Base-by-base conservation (phyloP, 2,797 vertebrate species). In the Sylvilagus floridanus region DNA sequence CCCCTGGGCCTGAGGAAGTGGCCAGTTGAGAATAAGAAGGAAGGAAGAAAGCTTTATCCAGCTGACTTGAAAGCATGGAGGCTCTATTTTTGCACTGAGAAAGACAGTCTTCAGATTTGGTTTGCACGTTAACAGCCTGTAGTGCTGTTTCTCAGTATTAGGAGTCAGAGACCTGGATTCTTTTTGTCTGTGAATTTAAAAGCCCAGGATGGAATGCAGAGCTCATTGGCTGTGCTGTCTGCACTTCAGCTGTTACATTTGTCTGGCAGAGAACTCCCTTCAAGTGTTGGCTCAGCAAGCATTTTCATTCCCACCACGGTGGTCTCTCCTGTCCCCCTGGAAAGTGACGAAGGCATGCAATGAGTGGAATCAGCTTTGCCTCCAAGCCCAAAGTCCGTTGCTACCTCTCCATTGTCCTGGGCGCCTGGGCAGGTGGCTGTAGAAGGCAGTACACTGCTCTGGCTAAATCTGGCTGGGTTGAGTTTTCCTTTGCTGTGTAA, bases 151-250 rank as follows among this genome's bases (percentile, higher is more conserved):
- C 71, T 89, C 63, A 16, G 1, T 60, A 35, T 47, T 68, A 35
- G 22, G 26, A 57, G 14, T 57, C 47, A 81, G 10, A 30, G 28
- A 86, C 30, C 68, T 79, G 10, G 77, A 28, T 50, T 42, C 32
- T 83, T 16, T 63, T 84, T 81, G 79, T 37, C 30, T 54, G 19
- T 69, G 52, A 62, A 54, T 84, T 86, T n/a, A 84, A 88, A 94
- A 19, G 22, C 17, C 72, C 5, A 24, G 69, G 35, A n/a, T 32
- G 52, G 65, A 88, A 69, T 24, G 37, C 77, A 35, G 50, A 76
- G 26, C 76, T 30, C 3, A 7, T 16, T 54, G 6, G 12, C 17
- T 82, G n/a, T 42, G 22, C 57, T 1, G 0, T 9, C 26, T 76
- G 62, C 47, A 71, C 26, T 66, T 71, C 14, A 32, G 8, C 12